phyloP scores from a whole-genome alignment of 2,113 vertebrate genomes.

The Meles meles region DNA sequence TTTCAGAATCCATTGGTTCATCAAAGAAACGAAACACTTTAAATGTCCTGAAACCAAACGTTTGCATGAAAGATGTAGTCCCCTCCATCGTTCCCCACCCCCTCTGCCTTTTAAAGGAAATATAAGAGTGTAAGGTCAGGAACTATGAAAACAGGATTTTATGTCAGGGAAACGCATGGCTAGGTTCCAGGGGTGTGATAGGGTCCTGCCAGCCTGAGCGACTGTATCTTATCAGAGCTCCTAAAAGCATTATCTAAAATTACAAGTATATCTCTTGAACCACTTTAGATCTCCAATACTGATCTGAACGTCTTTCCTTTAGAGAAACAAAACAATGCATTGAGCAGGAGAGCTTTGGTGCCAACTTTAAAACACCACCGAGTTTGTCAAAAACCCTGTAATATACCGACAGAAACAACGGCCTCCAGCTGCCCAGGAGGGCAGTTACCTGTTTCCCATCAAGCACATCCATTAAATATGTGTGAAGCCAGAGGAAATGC shows the following conservation, averaged over 20 bases:
- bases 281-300: conserved; percentile 54
- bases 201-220: background rate
- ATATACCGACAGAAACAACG: background rate
- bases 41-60: background rate
- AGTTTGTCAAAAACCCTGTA: background rate
- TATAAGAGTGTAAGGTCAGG: background rate
- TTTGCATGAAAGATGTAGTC: background rate
- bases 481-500: conserved; percentile 39
- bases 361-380: background rate
- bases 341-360: background rate
- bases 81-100: too few species aligned
- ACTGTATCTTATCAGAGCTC: conserved; percentile 57
- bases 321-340: background rate
- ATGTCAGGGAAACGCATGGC: background rate
- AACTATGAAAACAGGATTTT: conserved; percentile 15
- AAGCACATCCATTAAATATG: background rate
- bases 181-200: background rate
- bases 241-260: conserved; percentile 66
- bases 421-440: background rate
- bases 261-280: conserved; percentile 56
- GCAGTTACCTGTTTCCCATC: background rate
- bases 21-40: background rate
- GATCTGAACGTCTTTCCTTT: conserved; percentile 45
- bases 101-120: background rate
- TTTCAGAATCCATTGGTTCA: conserved; percentile 1